Percentiles rank a stretch among this genome's conserved stretches.
Evolutionary conservation across 2,888 invertebrate genomes (phyloP).

Genomic region (Caenorhabditis uteleia): DNA sequence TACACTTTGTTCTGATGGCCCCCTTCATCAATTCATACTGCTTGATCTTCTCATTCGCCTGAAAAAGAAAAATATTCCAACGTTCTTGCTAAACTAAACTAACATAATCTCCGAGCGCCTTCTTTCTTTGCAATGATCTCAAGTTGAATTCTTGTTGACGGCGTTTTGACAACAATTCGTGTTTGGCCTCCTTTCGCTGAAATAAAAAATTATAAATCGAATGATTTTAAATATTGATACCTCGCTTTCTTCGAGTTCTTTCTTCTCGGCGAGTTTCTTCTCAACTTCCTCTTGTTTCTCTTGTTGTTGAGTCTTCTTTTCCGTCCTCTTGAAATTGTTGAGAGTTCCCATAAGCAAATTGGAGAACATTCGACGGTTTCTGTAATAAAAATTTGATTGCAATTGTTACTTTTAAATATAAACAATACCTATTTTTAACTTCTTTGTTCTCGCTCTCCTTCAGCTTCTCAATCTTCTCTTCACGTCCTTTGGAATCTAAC

Average conservation of each 20-base stretch:
- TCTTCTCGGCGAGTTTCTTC: conserved; percentile 89
- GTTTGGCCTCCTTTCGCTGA: conserved; percentile 78
- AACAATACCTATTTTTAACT: conserved; percentile 51
- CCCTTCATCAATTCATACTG: conserved; percentile 79
- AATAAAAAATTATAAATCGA: conserved; percentile 13
- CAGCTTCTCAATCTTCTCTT: conserved; percentile 83
- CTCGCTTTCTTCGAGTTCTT: conserved; percentile 84
- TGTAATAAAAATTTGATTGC: conserved; percentile 44
- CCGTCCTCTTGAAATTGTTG: conserved; percentile 92
- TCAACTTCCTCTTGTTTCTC: conserved; percentile 87
- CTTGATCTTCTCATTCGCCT: conserved; percentile 83
- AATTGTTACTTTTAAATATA: neutral
- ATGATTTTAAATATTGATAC: conserved; percentile 71
- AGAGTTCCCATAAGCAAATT: conserved; percentile 86
- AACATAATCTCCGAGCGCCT: conserved; percentile 64
- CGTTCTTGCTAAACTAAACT: conserved; percentile 7
- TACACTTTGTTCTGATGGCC: conserved; percentile 85
- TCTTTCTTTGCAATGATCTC: conserved; percentile 85
- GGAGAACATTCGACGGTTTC: conserved; percentile 95
- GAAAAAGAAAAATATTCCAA: conserved; percentile 20
- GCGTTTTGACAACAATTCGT: conserved; percentile 83
- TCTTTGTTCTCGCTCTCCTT: conserved; percentile 71
- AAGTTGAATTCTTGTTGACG: conserved; percentile 88
- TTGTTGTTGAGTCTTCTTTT: conserved; percentile 75
- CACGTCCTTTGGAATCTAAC: conserved; percentile 80